Conservation (phyloP, 2,888 invertebrate genomes). For the Diachrysia chrysitis region DNA sequence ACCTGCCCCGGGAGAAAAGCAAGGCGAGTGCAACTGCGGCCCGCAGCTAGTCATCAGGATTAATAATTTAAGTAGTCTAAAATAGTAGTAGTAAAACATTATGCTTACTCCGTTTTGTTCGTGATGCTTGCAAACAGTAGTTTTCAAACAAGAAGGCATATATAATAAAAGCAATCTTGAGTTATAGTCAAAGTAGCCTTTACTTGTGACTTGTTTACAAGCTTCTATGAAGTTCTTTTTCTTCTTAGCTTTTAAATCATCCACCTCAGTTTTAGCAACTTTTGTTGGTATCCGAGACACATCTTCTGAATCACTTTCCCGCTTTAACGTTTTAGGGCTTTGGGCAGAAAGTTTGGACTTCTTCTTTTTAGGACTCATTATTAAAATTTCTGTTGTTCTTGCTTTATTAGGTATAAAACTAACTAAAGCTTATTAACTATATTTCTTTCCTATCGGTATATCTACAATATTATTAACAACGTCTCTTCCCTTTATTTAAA, state of each 20-base stretch:
- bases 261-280: slow-evolving; percentile 56
- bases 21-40: too few species aligned
- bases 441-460: too few species aligned
- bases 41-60: too few species aligned
- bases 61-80: too few species aligned
- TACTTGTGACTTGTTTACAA: slow-evolving; percentile 77
- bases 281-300: slow-evolving; percentile 65
- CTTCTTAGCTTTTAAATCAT: slow-evolving; percentile 66
- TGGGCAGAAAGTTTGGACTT: slow-evolving; percentile 58
- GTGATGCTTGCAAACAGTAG: slow-evolving; percentile 68
- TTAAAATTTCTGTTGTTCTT: neutral
- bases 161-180: slow-evolving; percentile 72
- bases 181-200: slow-evolving; percentile 72
- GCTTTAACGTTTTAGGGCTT: slow-evolving; percentile 51
- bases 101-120: slow-evolving; percentile 66
- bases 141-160: slow-evolving; percentile 73
- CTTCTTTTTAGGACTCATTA: slow-evolving; percentile 73
- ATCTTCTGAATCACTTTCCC: slow-evolving; percentile 56
- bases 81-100: too few species aligned
- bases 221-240: slow-evolving; percentile 80
- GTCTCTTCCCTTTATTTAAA: too few species aligned
- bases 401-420: neutral
- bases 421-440: neutral
- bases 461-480: too few species aligned
- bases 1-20: too few species aligned